Evolutionary conservation across 2,113 vertebrate genomes (phyloP).

Genomic region (mouse (Mus musculus)): GRCm39 chr9:65608501-65609000

Average conservation of each 20-base stretch:
- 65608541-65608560: conserved; percentile 13
- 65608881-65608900: background rate
- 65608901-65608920: background rate
- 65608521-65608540: background rate
- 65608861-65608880: background rate
- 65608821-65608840: background rate
- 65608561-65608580: background rate
- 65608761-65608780: background rate
- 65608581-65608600: background rate
- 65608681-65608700: background rate
- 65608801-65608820: background rate
- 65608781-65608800: background rate
- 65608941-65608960: background rate
- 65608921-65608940: background rate
- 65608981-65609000: background rate
- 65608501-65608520: background rate
- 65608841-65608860: background rate
- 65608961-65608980: background rate
- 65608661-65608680: background rate
- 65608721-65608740: conserved; percentile 10
- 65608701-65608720: background rate
- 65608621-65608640: background rate
- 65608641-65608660: background rate
- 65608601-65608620: background rate
- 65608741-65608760: background rate